Base-by-base conservation (phyloP, 2,888 invertebrate genomes). In the Adelognathus sp. region DNA sequence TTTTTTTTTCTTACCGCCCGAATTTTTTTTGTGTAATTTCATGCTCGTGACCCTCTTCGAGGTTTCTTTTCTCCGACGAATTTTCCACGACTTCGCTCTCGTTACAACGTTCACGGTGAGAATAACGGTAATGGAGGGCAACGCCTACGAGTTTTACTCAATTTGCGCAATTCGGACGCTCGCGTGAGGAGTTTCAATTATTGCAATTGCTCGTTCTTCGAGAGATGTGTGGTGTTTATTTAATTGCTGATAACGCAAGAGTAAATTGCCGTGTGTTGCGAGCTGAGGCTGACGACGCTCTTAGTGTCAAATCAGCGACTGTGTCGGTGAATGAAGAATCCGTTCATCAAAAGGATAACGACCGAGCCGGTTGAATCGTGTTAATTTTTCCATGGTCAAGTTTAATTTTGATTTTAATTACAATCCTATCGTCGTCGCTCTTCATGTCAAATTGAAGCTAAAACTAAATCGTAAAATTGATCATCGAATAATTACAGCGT, bases 121-220 rank as follows among this genome's bases (percentile, higher is more conserved):
- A 5, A 4, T 50, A 50, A 50, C n/a, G 5, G 21, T 24, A 50
- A 31, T 18, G 29, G 14, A 50, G 9, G 18, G 18, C 52, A 21
- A 31, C 66, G 73, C 66, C 64, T 41, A 66, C 73, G 31, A 27
- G 16, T 29, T 29, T 54, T 16, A 39, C 66, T 63, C 52, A 73
- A 66, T 73, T 73, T 54, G 33, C 54, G 41, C 66, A 64, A 66
- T 66, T 64, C 29, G 24, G 14, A 66, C 41, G 41, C 41, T 73
- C 73, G 73, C 66, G 73, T 66, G 73, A 73, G 52, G 64, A 73
- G 39, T 66, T 64, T 64, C 18, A 72, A 72, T 72, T 52, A 21
- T 31, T 6, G n/a, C 63, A 46, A 63, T 63, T 63, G 46, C n/a
- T 18, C 31, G n/a, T 33, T 6, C 21, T 18, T 21, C 36, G 33